These are phyloP conservation scores for Danio tinwini DNA, from an alignment of 2,797 vertebrate species.

Conservation along the genomic window DNA sequence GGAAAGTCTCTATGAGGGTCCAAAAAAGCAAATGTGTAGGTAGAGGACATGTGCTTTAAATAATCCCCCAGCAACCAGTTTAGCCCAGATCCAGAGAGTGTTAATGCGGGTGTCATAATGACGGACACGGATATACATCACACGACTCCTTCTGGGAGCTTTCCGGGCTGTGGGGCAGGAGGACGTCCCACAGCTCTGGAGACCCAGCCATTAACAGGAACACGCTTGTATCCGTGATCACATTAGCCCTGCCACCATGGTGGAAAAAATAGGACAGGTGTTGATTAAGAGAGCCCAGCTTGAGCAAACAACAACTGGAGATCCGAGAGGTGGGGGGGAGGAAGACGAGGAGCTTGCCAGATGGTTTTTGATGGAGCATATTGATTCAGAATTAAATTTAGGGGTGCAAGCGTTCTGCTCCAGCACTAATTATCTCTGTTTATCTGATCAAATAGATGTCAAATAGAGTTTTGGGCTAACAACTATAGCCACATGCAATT, in stretches of 20 bases:
- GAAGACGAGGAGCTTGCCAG: slow-evolving; percentile 67
- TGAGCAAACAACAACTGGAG: slow-evolving; percentile 77
- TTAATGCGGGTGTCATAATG: slow-evolving; percentile 77
- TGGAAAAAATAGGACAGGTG: slow-evolving; percentile 84
- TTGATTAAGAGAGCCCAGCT: slow-evolving; percentile 81
- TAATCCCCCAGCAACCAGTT: slow-evolving; percentile 70
- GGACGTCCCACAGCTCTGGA: slow-evolving; percentile 69
- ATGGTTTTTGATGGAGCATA: slow-evolving; percentile 75
- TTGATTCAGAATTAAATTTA: slow-evolving; percentile 78
- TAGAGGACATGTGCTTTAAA: slow-evolving; percentile 53
- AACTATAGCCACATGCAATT: slow-evolving; percentile 28
- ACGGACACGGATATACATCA: slow-evolving; percentile 77
- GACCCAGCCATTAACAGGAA: slow-evolving; percentile 75
- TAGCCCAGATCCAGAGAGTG: slow-evolving; percentile 79
- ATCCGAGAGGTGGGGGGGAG: slow-evolving; percentile 59
- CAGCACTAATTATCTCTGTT: slow-evolving; percentile 61
- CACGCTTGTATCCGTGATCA: slow-evolving; percentile 75
- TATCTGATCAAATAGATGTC: slow-evolving; percentile 62
- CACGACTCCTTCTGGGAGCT: slow-evolving; percentile 70
- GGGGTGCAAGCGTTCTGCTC: slow-evolving; percentile 62
- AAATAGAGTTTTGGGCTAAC: slow-evolving; percentile 53
- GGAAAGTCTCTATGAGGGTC: slow-evolving; percentile 47
- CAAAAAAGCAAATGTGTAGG: slow-evolving; percentile 45
- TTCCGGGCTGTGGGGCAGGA: slow-evolving; percentile 58
- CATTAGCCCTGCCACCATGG: slow-evolving; percentile 79